These are phyloP conservation scores for Cuniculus paca DNA, from an alignment of 2,797 vertebrate species.

Conservation along the genomic window DNA sequence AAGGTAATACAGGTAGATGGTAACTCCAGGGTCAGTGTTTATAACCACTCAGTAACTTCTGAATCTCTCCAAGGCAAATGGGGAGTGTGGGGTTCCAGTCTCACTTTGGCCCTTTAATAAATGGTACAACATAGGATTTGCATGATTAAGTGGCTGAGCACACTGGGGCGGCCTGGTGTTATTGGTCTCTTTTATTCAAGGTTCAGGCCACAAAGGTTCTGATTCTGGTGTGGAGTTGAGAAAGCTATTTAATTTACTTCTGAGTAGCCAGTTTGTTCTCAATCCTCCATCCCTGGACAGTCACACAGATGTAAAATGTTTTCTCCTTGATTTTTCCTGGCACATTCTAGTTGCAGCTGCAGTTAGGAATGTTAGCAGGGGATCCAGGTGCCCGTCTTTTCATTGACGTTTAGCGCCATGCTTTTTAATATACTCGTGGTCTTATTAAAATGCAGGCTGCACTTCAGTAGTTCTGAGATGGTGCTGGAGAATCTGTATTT, in stretches of 20 bases:
- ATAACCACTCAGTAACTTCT: neutral
- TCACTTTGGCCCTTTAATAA: neutral
- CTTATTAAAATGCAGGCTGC: conserved; percentile 13
- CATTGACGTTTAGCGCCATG: neutral
- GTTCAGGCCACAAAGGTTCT: neutral
- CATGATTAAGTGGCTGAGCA: neutral
- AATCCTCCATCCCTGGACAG: neutral
- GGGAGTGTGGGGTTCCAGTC: neutral
- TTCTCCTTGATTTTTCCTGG: neutral
- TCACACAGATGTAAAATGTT: neutral
- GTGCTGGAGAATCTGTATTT: conserved; percentile 12
- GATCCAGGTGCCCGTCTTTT: conserved; percentile 46
- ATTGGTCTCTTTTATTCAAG: neutral
- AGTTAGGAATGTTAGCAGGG: conserved; percentile 9
- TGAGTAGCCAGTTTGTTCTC: conserved; percentile 17
- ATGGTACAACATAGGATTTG: neutral
- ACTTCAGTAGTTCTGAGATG: neutral
- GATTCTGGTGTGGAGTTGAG: neutral
- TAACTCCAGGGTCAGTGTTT: neutral
- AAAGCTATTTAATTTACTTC: conserved; percentile 32
- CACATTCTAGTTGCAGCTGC: neutral
- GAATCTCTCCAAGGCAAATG: neutral
- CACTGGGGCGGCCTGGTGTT: neutral
- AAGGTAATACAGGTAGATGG: neutral
- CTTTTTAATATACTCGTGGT: neutral